Evolutionary conservation across 2,113 vertebrate genomes (phyloP), one percentile per base, ranked within the genome.

Genomic region (Sminthopsis crassicaudata): DNA sequence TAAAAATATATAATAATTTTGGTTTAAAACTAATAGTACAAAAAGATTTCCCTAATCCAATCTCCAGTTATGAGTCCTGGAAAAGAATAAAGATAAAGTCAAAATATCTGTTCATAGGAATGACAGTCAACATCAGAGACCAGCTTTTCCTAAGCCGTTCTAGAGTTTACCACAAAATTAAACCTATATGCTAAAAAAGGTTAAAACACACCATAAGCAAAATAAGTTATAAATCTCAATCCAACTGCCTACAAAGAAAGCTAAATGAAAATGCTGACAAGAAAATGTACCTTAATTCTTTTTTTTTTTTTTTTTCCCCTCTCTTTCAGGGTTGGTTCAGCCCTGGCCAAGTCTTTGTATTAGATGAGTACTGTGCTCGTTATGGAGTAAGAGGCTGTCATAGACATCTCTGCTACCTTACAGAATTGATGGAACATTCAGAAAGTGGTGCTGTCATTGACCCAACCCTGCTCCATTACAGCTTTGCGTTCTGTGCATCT

Each of bases 401-500:
- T 94, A 99, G 99, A 90, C 99, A 99, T 97, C 99, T 99, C 97
- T 99, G 99, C 98, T 99, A 99, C 97, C 99, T 99, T 95, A 99
- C 97, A 92, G 99, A 99, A 24, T 98, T 99, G 98, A 99, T 99
- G 98, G 99, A 99, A 90, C 99, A 99, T 90, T 99, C 99, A 0
- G 99, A 99, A 98, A 99, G 98, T 88, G 99, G 98, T 90, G 98
- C 98, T 90, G 98, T 99, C 97, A 99, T 99, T 84, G 99, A 99
- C 98, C 99, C 99, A 91, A 99, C 99, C 60, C 99, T 99, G 95
- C 99, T 99, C 42, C 99, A 99, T 98, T 99, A 99, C 99, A 99
- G 99, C 98, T 99, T 99, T 97, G 99, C 99, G 93, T 99, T 99
- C 98, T 99, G 99, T 89, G 99, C 99, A 96, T 99, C 99, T 94